A percentile compares a stretch with the other conserved stretches of the same genome.
Conservation (phyloP, 2,888 invertebrate genomes). For the Trisateles emortualis region DNA sequence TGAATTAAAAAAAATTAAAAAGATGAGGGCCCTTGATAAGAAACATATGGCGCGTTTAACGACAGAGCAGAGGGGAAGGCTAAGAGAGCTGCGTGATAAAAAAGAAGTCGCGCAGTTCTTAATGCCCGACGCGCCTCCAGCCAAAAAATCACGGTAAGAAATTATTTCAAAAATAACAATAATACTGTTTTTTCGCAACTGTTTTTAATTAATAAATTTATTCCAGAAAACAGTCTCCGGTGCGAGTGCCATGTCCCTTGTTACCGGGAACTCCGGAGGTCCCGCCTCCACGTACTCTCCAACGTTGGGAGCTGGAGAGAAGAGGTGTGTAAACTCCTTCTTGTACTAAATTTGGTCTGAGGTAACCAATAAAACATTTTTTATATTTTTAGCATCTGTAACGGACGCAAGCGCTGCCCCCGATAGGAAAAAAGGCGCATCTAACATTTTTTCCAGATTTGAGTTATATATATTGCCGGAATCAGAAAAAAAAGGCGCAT, state of each 20-base stretch:
- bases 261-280: not conserved
- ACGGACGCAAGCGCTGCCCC: slow-evolving; percentile 4
- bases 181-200: not conserved
- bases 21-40: not conserved
- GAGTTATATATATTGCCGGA: too few relatives aligned
- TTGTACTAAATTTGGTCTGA: not conserved
- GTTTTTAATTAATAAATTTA: not conserved
- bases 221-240: slow-evolving; percentile 1
- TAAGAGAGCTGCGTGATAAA: slow-evolving; percentile 1
- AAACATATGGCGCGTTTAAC: not conserved
- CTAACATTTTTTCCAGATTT: too few relatives aligned
- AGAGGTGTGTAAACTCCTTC: slow-evolving; percentile 3
- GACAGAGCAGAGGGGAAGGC: not conserved
- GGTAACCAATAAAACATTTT: not conserved
- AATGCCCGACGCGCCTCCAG: slow-evolving; percentile 4
- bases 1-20: slow-evolving; percentile 2
- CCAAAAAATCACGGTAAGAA: slow-evolving; percentile 2
- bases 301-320: slow-evolving; percentile 1
- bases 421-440: too few relatives aligned
- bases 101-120: slow-evolving; percentile 17
- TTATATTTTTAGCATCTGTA: slow-evolving; percentile 3
- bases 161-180: not conserved
- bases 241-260: not conserved
- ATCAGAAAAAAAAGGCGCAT: too few relatives aligned
- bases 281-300: not conserved